Conservation (phyloP, 2,113 vertebrate genomes). For the Mormyrus lacerda region DNA sequence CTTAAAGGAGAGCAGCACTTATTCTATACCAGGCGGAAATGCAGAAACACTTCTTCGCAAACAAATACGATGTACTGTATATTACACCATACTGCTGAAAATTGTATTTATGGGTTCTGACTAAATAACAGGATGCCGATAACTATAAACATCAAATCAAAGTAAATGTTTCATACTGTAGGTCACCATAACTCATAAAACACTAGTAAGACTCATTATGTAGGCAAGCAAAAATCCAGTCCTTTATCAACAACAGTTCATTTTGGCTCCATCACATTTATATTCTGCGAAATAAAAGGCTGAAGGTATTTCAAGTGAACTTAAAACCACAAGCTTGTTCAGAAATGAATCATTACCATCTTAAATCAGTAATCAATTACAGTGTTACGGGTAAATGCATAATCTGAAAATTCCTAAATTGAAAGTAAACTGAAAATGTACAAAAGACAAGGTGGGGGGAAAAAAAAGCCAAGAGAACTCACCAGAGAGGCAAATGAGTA, state of each 20-base stretch:
- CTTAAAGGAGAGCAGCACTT: neutral
- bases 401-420: neutral
- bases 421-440: neutral
- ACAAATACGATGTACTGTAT: neutral
- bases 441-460: neutral
- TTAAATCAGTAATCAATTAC: neutral
- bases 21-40: neutral
- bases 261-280: neutral
- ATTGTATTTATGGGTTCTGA: neutral
- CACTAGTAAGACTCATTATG: neutral
- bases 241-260: neutral
- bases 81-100: neutral
- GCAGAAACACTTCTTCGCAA: neutral
- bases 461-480: slow-evolving; percentile 15
- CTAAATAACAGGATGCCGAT: neutral
- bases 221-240: neutral
- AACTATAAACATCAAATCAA: neutral
- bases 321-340: neutral
- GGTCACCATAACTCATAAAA: neutral
- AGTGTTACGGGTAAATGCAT: neutral
- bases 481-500: slow-evolving; percentile 39
- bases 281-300: neutral
- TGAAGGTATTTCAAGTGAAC: neutral
- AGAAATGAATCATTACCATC: neutral
- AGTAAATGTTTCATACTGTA: neutral